These are phyloP conservation scores for Cryptocephalus primarius DNA, from an alignment of 2,888 invertebrate genomes.

Conservation along the genomic window DNA sequence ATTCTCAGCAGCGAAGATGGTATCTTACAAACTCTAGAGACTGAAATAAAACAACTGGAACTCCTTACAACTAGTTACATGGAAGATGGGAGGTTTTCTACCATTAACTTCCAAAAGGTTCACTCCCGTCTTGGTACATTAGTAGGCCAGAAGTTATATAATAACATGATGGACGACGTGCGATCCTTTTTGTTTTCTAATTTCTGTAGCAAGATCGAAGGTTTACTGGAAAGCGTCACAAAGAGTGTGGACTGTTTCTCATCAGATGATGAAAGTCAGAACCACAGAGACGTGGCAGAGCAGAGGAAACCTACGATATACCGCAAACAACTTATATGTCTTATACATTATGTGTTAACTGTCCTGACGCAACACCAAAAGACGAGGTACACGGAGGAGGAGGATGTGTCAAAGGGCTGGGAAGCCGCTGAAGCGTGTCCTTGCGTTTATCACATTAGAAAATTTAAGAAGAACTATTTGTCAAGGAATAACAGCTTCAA, in stretches of 20 bases:
- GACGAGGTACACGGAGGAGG: constrained; percentile 43
- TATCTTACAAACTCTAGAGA: constrained; percentile 46
- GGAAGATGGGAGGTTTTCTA: constrained; percentile 51
- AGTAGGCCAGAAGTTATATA: constrained; percentile 45
- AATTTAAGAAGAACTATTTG: constrained; percentile 42
- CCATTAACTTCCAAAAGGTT: constrained; percentile 50
- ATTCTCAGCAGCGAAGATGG: constrained; percentile 28
- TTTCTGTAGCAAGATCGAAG: constrained; percentile 13
- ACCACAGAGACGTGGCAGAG: constrained; percentile 10
- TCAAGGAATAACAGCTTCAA: constrained; percentile 38
- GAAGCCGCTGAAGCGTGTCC: constrained; percentile 44
- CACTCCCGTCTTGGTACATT: constrained; percentile 56
- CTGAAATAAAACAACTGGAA: constrained; percentile 58
- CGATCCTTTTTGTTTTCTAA: constrained; percentile 4
- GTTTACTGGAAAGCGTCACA: constrained; percentile 20
- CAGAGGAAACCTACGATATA: constrained; percentile 32
- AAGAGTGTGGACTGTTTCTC: constrained; percentile 42
- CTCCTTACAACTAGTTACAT: constrained; percentile 57
- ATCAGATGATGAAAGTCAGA: constrained; percentile 45
- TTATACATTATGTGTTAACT: constrained; percentile 33
- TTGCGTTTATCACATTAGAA: constrained; percentile 51
- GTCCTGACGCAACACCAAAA: constrained; percentile 27
- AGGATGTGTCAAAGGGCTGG: constrained; percentile 47
- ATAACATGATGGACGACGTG: constrained; percentile 28
- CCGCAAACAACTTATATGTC: constrained; percentile 39